A percentile compares a stretch with the other conserved stretches of the same genome.
phyloP scores from a whole-genome alignment of 2,113 vertebrate genomes.

The Pteronura brasiliensis region DNA sequence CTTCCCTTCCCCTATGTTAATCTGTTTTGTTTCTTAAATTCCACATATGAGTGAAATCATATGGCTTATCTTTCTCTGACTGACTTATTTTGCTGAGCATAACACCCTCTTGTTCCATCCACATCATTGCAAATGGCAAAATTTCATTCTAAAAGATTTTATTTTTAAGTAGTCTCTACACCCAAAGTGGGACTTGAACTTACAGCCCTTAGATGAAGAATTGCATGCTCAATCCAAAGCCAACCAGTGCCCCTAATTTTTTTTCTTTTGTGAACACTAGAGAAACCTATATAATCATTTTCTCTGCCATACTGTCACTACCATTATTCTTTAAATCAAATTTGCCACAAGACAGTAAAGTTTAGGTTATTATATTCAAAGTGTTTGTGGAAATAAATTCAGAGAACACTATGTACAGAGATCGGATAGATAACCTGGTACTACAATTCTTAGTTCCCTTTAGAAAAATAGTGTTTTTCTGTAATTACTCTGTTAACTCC shows the following conservation, averaged over 20 bases:
- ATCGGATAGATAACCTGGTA: not conserved
- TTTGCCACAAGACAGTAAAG: not conserved
- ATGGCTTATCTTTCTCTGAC: not conserved
- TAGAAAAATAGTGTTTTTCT: not conserved
- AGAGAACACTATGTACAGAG: not conserved
- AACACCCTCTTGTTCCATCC: not conserved
- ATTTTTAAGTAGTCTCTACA: not conserved
- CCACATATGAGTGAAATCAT: not conserved
- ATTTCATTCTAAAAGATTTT: not conserved
- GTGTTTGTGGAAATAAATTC: not conserved
- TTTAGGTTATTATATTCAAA: constrained; percentile 7
- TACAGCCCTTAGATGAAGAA: not conserved
- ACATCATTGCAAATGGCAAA: not conserved
- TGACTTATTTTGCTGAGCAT: not conserved
- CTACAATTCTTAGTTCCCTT: not conserved
- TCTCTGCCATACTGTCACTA: not conserved
- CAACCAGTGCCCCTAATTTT: not conserved
- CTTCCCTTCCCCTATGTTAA: not conserved
- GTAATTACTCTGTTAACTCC: not conserved
- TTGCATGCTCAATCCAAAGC: not conserved
- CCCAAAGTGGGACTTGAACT: not conserved
- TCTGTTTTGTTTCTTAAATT: not conserved
- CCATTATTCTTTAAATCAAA: constrained; percentile 23
- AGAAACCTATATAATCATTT: constrained; percentile 45
- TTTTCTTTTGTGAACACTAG: constrained; percentile 35